Evolutionary conservation across 2,888 invertebrate species (phyloP).

Genomic region (Trichacis sp.): DNA sequence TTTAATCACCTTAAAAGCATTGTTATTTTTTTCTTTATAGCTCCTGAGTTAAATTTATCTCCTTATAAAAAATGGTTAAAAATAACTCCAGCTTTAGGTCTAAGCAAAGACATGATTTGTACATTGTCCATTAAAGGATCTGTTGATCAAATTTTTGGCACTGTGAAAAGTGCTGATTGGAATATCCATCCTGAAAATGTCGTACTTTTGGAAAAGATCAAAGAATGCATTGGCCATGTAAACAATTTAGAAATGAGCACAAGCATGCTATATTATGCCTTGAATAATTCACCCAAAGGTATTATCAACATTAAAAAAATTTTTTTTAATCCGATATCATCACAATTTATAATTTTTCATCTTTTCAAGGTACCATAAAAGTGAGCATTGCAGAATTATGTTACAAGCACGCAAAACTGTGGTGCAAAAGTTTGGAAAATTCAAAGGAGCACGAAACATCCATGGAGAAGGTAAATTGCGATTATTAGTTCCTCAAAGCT

Average conservation of each 20-base stretch:
- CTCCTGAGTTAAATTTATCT: constrained; percentile 69
- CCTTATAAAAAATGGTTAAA: constrained; percentile 71
- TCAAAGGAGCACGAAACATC: background rate
- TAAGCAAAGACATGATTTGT: constrained; percentile 70
- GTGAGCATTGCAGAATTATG: constrained; percentile 70
- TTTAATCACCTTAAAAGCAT: too few relatives aligned
- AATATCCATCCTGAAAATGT: constrained; percentile 48
- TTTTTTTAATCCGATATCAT: too few relatives aligned
- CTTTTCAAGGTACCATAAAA: constrained; percentile 69
- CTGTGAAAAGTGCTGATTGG: constrained; percentile 47
- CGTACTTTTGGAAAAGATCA: constrained; percentile 53
- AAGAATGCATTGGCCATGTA: constrained; percentile 55
- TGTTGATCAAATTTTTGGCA: constrained; percentile 51
- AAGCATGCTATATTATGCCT: constrained; percentile 64
- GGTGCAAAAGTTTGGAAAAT: constrained; percentile 42
- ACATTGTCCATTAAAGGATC: constrained; percentile 70
- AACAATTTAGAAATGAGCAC: constrained; percentile 54
- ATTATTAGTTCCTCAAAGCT: too few relatives aligned
- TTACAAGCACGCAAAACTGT: constrained; percentile 67
- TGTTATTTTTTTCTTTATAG: constrained; percentile 46
- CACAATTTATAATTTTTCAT: too few relatives aligned
- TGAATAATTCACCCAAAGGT: constrained; percentile 66
- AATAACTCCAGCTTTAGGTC: constrained; percentile 62
- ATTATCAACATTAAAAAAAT: constrained; percentile 3
- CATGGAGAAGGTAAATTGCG: constrained; percentile 20